Evolutionary conservation across 2,888 invertebrate species (phyloP), one percentile per base, ranked within the genome.

Genomic region (Hydroisotoma schaefferi): DNA sequence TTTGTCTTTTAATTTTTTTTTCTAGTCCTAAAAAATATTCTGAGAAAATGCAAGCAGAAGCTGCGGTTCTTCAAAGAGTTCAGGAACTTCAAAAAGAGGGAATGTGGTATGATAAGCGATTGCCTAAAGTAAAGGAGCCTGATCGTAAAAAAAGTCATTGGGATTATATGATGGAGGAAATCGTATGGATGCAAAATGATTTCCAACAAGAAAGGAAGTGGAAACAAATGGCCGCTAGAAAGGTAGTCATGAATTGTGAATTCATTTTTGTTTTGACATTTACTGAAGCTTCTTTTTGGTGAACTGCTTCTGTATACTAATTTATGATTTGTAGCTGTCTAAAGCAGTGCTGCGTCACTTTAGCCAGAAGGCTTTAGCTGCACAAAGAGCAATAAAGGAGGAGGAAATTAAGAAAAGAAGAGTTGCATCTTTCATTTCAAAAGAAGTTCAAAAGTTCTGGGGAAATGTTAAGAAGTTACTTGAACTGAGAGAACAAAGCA

Each of bases 91-190:
- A 95, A 76, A 87, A 91, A 75, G 90, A 94, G 76, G 98, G 97
- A 33, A 81, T 97, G 75, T 98, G 97, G 98, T 86, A 94, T 25
- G 64, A 64, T 29, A 63, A 61, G 29, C 57, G 69, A 18, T 48
- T 68, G 15, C 70, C 67, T 0, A 67, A 64, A 47, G 55, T 47
- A 27, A 52, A 56, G 44, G 69, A 70, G 47, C 67, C 65, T 4
- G 33, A 66, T n/a, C 56, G 63, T 20, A 38, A 18, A 1, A 66
- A 63, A 43, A 88, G 92, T 27, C 98, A 99, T 78, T 98, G 98
- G 97, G 99, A 99, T 79, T 98, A 94, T 78, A 80, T 99, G 67
- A 80, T 99, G 43, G 98, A 99, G 78, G 99, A 99, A 80, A 95
- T 97, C 94, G 88, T 89, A 38, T 99, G 99, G 99, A 81, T 99